Evolutionary conservation across 2,888 invertebrate species (phyloP).

Genomic region (Tetragnatha montana): DNA sequence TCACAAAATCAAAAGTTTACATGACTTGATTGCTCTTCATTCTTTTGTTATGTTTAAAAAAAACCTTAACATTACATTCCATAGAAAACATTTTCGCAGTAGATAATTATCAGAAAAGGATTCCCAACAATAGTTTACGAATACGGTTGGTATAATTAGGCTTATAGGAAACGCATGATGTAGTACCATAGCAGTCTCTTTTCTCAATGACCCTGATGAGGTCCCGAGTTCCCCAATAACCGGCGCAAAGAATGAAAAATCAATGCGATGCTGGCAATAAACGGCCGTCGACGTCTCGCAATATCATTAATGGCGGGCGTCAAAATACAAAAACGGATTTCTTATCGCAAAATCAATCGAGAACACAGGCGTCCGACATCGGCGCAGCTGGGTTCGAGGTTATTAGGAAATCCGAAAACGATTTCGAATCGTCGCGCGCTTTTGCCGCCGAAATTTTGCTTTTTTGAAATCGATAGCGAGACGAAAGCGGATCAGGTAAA

Average conservation of each 20-base stretch:
- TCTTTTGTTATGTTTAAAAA: too few relatives aligned
- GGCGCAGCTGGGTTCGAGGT: constrained; percentile 54
- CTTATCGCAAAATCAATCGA: constrained; percentile 56
- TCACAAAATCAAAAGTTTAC: too few relatives aligned
- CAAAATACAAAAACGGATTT: constrained; percentile 38
- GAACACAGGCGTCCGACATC: background rate
- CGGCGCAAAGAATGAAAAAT: constrained; percentile 26
- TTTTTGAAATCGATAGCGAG: background rate
- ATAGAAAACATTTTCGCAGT: too few relatives aligned
- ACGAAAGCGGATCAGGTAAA: constrained; percentile 4
- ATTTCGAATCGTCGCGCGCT: constrained; percentile 46
- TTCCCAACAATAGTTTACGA: too few relatives aligned
- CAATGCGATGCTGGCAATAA: background rate
- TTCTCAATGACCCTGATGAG: background rate
- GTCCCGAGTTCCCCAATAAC: background rate
- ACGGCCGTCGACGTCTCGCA: constrained; percentile 3
- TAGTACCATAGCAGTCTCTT: background rate
- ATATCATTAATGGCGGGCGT: constrained; percentile 28
- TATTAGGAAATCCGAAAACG: constrained; percentile 61
- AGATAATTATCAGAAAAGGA: too few relatives aligned
- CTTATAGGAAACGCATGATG: too few relatives aligned
- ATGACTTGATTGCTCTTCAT: too few relatives aligned
- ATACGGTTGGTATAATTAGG: too few relatives aligned
- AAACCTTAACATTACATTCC: too few relatives aligned
- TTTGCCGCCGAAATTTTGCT: constrained; percentile 8